Evolutionary conservation across 2,888 invertebrate species (phyloP), one percentile per base, ranked within the genome.

Genomic region (Coleophora flavipennella): DNA sequence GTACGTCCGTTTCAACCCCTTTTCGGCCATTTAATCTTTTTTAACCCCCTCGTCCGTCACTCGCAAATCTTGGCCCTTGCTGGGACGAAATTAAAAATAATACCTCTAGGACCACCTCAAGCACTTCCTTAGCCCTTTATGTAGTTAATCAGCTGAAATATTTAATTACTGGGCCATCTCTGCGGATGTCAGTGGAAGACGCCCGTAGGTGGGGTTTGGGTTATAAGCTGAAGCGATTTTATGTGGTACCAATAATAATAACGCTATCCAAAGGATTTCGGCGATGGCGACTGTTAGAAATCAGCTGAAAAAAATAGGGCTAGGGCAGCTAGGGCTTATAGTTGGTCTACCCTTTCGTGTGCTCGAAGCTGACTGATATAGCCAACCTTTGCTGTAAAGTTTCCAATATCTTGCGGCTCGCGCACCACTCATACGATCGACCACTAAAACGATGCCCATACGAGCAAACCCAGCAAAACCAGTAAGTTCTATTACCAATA

Each of bases 111-210:
- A 66, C 70, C 60, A 57, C 66, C 63, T 60, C 61, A 60, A 60
- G 62, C 64, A 57, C 60, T 56, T 64, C 57, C 58, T 57, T 56
- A 57, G 61, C 61, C 68, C 60, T 73, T 71, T 70, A 63, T 67
- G 70, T 61, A 76, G 77, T 81, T 81, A 81, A 83, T 81, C 79
- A 80, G 78, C 65, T 76, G 72, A 81, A 79, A 83, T 79, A 81
- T 80, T 80, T 83, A 83, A 83, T 83, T 81, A 80, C 68, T 59
- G 56, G 53, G 59, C 58, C 60, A 57, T 59, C 61, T 62, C 59
- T 66, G 67, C 57, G 59, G 57, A 62, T 67, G 70, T 66, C 68
- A 57, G 51, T 51, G 48, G 42, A 44, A 39, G 56, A 58, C 62
- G 63, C 62, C 51, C 68, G 65, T 52, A 40, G 39, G 8, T 31